phyloP scores from a whole-genome alignment of 2,888 invertebrate genomes.

The Sphecodes monilicornis region DNA sequence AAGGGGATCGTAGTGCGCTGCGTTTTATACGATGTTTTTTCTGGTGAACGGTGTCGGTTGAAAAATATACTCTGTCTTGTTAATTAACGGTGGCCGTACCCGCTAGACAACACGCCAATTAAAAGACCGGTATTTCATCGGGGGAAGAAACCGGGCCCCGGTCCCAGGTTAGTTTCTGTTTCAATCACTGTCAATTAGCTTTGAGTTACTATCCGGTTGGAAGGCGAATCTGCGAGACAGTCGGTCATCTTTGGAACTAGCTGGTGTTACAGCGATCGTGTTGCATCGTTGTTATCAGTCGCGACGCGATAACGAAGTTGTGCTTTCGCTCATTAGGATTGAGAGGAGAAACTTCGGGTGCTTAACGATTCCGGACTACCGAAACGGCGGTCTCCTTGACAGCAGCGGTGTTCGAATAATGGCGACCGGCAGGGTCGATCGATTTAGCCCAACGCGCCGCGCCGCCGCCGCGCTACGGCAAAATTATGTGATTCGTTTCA shows the following conservation, averaged over 20 bases:
- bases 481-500: conserved; percentile 7
- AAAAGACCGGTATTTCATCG: background rate
- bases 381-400: background rate
- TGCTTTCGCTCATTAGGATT: conserved; percentile 76
- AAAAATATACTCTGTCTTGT: background rate
- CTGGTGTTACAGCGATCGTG: conserved; percentile 76
- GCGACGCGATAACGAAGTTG: conserved; percentile 72
- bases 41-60: background rate
- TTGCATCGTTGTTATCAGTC: conserved; percentile 70
- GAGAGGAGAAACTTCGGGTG: conserved; percentile 47
- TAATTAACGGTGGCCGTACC: background rate
- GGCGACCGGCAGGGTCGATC: background rate
- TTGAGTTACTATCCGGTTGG: conserved; percentile 53
- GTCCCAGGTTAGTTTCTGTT: background rate
- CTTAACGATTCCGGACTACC: conserved; percentile 54
- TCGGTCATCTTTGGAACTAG: conserved; percentile 58
- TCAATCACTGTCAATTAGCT: conserved; percentile 70
- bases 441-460: background rate
- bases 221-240: conserved; percentile 41
- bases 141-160: background rate
- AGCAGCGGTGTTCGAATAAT: background rate
- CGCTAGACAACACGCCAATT: background rate
- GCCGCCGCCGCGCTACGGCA: background rate
- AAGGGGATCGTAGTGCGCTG: background rate
- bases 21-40: background rate